Evolutionary conservation across 2,113 vertebrate genomes (phyloP).

Genomic region (Urocolius indicus): DNA sequence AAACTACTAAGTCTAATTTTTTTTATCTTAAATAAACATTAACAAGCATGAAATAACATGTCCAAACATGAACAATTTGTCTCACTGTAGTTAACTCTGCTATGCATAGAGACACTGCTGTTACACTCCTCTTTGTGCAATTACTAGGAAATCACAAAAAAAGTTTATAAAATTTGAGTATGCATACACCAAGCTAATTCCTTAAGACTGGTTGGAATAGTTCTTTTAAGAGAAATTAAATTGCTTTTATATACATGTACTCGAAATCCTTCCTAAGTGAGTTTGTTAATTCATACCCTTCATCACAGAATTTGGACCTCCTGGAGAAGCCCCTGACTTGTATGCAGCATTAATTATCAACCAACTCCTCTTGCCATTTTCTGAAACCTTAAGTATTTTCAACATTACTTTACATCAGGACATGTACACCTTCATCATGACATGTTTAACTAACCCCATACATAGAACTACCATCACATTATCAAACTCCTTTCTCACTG

Average conservation of each 20-base stretch:
- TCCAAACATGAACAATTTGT: neutral
- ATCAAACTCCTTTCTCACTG: rapidly evolving
- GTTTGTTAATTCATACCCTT: neutral
- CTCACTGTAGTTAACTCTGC: neutral
- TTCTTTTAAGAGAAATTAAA: neutral
- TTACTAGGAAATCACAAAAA: neutral
- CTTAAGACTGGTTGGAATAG: neutral
- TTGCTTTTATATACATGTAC: neutral
- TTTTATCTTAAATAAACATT: neutral
- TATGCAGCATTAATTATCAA: neutral
- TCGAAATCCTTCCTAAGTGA: neutral
- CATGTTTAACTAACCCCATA: neutral
- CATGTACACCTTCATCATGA: neutral
- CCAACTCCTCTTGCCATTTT: neutral
- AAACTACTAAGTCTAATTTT: neutral
- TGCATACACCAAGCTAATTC: neutral
- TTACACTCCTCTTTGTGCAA: neutral
- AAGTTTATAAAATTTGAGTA: neutral
- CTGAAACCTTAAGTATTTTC: neutral
- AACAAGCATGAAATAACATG: no score
- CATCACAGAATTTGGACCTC: neutral
- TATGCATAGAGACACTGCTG: neutral
- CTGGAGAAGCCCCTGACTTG: neutral
- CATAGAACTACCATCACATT: neutral
- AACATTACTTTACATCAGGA: neutral